Base-by-base conservation (phyloP, 2,113 vertebrate species). In the Irena cyanogastra region DNA sequence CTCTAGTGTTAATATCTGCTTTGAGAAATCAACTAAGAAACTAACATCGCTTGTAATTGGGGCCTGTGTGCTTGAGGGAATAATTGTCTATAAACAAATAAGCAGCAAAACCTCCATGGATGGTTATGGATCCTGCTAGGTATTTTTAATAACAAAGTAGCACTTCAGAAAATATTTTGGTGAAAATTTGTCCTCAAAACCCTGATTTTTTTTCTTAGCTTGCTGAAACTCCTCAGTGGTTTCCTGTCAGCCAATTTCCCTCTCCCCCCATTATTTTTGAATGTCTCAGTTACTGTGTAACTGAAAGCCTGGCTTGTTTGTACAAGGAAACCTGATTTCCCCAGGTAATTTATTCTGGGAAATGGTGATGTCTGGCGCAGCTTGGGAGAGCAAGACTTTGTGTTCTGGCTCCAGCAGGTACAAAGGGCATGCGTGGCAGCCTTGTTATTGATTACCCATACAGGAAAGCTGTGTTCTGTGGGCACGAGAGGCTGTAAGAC, bases 311-410 rank as follows among this genome's bases (percentile, higher is more conserved):
- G 28, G 77, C 64, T 93, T 89, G 83, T 92, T 94, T 94, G 72
- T 84, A 83, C 90, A 95, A 49, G 0, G 23, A 90, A 95, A 95
- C 70, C 49, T 4, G 5, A 75, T 88, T 96, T 93, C 83, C 81
- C 60, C 49, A 61, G 76, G 69, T 94, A 82, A 87, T 93, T 95
- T 82, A 39, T 95, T 95, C 80, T 89, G 68, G 86, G 88, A 94
- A 96, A 90, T 50, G 47, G 79, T 71, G 64, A 80, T 88, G 85
- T 70, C 85, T 97, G 88, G 86, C 93, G 65, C 56, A 61, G 60
- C 64, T 78, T 50, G 57, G 56, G 60, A 90, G 54, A 83, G 41
- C 72, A 60, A 79, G 83, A 78, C 76, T 87, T 83, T 60, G 83
- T 92, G 88, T 81, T 94, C 88, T 94, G 92, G 71, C 54, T 66